Evolutionary conservation across 2,888 invertebrate species (phyloP).

Genomic region (Sepiola atlantica): DNA sequence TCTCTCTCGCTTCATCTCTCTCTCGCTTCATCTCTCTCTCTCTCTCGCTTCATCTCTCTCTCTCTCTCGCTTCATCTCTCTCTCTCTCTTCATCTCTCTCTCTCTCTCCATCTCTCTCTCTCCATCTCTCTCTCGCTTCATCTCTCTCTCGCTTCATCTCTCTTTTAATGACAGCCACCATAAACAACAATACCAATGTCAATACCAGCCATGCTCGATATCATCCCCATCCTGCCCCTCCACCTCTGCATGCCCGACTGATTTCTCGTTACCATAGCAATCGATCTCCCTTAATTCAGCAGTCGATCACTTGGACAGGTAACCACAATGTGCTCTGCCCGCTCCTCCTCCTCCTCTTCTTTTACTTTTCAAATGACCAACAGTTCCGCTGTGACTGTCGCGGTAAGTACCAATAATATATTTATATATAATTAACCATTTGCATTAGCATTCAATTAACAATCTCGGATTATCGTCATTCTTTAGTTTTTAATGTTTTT

Average conservation of each 20-base stretch:
- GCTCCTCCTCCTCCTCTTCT: neutral
- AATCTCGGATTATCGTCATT: neutral
- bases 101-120: neutral
- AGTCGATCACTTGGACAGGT: slow-evolving; percentile 14
- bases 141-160: neutral
- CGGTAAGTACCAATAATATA: neutral
- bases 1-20: too few species aligned
- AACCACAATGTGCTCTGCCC: neutral
- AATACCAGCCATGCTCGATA: neutral
- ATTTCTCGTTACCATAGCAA: slow-evolving; percentile 32
- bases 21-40: neutral
- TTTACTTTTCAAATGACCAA: neutral
- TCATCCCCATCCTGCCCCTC: neutral
- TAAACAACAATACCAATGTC: neutral
- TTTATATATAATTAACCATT: neutral
- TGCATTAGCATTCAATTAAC: neutral
- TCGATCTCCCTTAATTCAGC: neutral
- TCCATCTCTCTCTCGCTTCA: neutral
- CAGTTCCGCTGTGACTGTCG: neutral
- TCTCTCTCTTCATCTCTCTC: neutral
- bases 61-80: too few species aligned
- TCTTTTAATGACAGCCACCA: neutral
- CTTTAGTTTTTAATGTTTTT: too few species aligned
- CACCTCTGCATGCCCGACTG: neutral
- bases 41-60: too few species aligned